Conservation (phyloP, 2,888 invertebrate genomes). For the Drosophila ochracea region DNA sequence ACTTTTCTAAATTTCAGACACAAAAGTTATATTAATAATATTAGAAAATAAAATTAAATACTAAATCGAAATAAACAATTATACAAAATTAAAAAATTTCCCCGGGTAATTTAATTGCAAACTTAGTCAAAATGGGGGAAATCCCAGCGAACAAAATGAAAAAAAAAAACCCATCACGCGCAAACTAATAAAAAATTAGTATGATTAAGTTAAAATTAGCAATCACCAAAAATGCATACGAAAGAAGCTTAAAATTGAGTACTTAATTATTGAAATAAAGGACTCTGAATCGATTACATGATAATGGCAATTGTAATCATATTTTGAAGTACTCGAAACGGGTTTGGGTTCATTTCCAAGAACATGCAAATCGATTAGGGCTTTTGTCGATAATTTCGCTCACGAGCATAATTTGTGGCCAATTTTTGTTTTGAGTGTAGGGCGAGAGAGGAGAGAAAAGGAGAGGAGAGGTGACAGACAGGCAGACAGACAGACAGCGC, state of each 20-base stretch:
- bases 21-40: neutral
- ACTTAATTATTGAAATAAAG: neutral
- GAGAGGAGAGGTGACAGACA: neutral
- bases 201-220: neutral
- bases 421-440: slow-evolving; percentile 6
- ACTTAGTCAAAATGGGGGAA: neutral
- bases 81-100: neutral
- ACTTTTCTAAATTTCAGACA: neutral
- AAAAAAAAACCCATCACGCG: neutral
- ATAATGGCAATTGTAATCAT: neutral
- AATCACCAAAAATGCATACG: neutral
- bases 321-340: neutral
- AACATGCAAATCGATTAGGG: neutral
- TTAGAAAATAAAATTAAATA: neutral
- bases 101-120: neutral
- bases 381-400: neutral
- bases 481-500: neutral
- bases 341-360: neutral
- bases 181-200: neutral
- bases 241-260: neutral
- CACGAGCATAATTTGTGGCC: neutral
- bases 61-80: neutral
- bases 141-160: neutral
- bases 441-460: neutral
- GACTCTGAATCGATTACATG: neutral